A percentile compares a stretch with the other conserved stretches of the same genome.
Evolutionary conservation across 2,113 vertebrate species (phyloP).

Genomic region (Myxocyprinus asiaticus): DNA sequence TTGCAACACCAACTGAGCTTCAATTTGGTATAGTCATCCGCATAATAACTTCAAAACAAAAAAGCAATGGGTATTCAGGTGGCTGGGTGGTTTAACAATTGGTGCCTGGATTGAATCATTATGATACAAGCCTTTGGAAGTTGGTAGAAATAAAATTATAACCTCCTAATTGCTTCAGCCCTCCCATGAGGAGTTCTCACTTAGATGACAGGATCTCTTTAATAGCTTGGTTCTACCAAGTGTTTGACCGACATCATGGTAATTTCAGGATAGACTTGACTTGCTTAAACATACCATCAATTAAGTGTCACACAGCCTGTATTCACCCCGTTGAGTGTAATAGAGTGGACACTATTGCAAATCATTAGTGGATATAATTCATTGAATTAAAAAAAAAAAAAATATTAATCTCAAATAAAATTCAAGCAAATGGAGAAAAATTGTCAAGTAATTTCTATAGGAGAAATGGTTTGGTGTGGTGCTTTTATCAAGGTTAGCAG

Average conservation of each 20-base stretch:
- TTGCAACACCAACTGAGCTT: conserved; percentile 5
- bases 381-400: no score
- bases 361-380: no score
- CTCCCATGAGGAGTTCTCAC: background rate
- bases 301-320: no score
- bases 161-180: background rate
- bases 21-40: conserved; percentile 25
- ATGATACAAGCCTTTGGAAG: background rate
- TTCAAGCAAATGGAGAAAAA: no score
- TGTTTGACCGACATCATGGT: no score
- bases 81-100: background rate
- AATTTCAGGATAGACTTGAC: background rate
- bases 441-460: no score
- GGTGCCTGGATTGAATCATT: background rate
- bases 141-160: background rate
- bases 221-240: background rate
- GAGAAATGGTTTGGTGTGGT: no score
- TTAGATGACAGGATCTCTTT: background rate
- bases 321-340: no score
- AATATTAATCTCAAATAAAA: no score
- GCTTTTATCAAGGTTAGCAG: no score
- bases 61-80: background rate
- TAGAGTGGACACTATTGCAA: no score
- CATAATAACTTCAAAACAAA: conserved; percentile 24
- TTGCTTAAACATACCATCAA: no score